Evolutionary conservation across 2,888 invertebrate genomes (phyloP).

Genomic region (Chaetogeoica ovagalla): DNA sequence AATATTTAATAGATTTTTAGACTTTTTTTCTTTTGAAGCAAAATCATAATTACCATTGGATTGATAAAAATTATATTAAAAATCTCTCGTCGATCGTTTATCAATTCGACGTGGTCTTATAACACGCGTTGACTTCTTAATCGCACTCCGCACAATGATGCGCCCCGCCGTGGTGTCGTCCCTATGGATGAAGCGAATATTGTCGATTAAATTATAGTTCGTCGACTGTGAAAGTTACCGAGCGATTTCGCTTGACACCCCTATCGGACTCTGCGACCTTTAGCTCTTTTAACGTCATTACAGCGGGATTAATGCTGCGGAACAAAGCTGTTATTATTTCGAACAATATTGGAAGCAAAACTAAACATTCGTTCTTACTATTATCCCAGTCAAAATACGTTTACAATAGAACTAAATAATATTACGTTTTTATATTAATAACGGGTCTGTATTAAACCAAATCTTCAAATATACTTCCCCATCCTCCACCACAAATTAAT

Average conservation of each 20-base stretch:
- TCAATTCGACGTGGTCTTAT: no score
- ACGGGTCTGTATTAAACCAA: background rate
- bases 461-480: no score
- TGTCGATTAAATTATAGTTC: background rate
- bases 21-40: no score
- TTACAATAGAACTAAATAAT: background rate
- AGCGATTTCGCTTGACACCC: slow-evolving; percentile 3
- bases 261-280: background rate
- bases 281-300: slow-evolving; percentile 9
- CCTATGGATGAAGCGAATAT: background rate
- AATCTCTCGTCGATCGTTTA: no score
- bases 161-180: background rate
- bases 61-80: no score
- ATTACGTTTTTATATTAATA: background rate
- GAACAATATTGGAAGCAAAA: background rate
- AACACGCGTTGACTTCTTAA: no score
- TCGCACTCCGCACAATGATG: background rate
- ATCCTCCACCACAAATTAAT: background rate
- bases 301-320: background rate
- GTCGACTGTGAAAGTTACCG: background rate
- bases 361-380: background rate
- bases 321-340: slow-evolving; percentile 22
- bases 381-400: background rate
- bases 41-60: no score
- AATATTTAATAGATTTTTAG: no score